These are phyloP conservation scores for Tetranychus urticae DNA, from an alignment of 1,140 invertebrate genomes.

Conservation along the genomic window DNA sequence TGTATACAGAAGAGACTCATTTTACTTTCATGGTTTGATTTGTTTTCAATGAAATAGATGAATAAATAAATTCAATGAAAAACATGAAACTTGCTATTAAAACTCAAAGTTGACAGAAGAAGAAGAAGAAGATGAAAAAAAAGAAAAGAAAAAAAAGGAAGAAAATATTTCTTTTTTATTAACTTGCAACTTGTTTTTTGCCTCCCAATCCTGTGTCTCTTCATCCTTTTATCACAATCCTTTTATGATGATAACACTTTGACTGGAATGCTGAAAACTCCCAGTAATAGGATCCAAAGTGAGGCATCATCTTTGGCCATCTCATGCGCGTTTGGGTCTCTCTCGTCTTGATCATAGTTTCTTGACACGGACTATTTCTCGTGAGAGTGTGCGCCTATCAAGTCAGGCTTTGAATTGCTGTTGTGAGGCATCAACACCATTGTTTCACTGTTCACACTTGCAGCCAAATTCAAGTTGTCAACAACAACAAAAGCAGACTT, in stretches of 20 bases:
- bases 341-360: constrained; percentile 15
- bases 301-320: constrained; percentile 14
- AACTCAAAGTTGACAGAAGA: too few species aligned
- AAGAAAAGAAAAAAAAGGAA: too few species aligned
- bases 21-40: too few species aligned
- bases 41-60: too few species aligned
- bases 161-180: too few species aligned
- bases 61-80: too few species aligned
- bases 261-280: background rate
- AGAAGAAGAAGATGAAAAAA: too few species aligned
- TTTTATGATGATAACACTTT: background rate
- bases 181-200: background rate
- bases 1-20: too few species aligned
- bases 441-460: background rate
- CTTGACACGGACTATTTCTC: constrained; percentile 13
- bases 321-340: constrained; percentile 13
- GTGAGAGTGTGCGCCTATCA: constrained; percentile 13
- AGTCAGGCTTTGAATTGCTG: constrained; percentile 8
- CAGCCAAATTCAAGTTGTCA: constrained; percentile 3
- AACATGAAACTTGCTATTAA: too few species aligned
- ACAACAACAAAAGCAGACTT: constrained; percentile 9
- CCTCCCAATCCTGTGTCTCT: background rate
- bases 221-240: background rate
- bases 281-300: background rate
- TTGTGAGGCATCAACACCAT: background rate